Conservation (phyloP, 2,113 vertebrate species). For the Phycodurus eques region DNA sequence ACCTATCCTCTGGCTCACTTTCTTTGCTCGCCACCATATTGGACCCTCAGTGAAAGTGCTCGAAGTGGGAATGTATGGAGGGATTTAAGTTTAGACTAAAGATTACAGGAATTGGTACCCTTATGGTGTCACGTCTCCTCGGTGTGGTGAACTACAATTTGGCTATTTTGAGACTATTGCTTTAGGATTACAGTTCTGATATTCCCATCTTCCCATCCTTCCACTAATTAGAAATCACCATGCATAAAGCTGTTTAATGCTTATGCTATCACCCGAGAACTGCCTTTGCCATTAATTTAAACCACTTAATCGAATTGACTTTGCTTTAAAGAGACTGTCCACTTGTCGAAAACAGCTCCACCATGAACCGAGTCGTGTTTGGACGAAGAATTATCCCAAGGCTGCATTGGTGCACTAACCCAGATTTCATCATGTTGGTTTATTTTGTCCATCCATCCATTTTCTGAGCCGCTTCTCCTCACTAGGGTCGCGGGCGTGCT, state of each 20-base stretch:
- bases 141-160: slow-evolving; percentile 28
- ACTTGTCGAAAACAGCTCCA: slow-evolving; percentile 6
- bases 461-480: too few relatives aligned
- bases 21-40: slow-evolving; percentile 19
- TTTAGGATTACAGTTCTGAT: slow-evolving; percentile 1
- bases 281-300: neutral
- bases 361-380: slow-evolving; percentile 33
- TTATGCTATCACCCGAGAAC: neutral
- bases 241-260: neutral
- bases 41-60: slow-evolving; percentile 20
- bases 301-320: slow-evolving; percentile 2
- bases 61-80: slow-evolving; percentile 10
- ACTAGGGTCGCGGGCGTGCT: too few relatives aligned
- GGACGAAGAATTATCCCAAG: neutral
- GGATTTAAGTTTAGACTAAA: slow-evolving; percentile 49
- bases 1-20: slow-evolving; percentile 28
- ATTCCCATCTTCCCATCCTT: slow-evolving; percentile 24
- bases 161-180: slow-evolving; percentile 9
- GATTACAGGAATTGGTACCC: slow-evolving; percentile 37
- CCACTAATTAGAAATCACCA: neutral
- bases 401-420: neutral
- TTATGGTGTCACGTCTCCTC: slow-evolving; percentile 13
- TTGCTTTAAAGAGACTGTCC: slow-evolving; percentile 13
- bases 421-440: slow-evolving; percentile 1
- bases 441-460: neutral